phyloP scores from a whole-genome alignment of 1,140 invertebrate species.

The Polyergus mexicanus region DNA sequence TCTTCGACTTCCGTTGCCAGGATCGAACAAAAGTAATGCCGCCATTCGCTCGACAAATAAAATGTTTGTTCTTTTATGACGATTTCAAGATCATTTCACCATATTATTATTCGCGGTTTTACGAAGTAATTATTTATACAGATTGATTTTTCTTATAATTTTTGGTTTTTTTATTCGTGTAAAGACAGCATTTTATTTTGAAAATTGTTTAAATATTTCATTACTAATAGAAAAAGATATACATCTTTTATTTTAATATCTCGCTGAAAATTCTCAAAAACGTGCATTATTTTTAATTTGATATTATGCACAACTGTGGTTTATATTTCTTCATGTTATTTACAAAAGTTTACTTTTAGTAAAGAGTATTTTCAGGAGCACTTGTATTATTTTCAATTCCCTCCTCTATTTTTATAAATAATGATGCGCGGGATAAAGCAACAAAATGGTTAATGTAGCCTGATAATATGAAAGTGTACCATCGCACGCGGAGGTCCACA shows the following conservation, averaged over 20 bases:
- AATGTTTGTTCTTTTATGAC: slow-evolving; percentile 34
- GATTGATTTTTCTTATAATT: neutral
- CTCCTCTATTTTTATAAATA: slow-evolving; percentile 7
- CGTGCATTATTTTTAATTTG: neutral
- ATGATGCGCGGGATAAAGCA: neutral
- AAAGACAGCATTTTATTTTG: neutral
- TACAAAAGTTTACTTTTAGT: neutral
- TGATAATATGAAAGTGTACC: slow-evolving; percentile 50
- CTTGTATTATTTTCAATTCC: slow-evolving; percentile 7
- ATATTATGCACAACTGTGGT: neutral
- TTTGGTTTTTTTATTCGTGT: neutral
- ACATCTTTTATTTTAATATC: neutral
- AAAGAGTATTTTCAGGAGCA: slow-evolving; percentile 11
- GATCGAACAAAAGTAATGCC: slow-evolving; percentile 51
- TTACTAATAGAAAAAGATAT: neutral
- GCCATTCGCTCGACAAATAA: slow-evolving; percentile 1
- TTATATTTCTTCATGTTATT: neutral
- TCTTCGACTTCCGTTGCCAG: slow-evolving; percentile 71
- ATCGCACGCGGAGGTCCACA: slow-evolving; percentile 42
- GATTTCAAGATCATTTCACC: neutral
- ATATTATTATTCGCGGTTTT: slow-evolving; percentile 31
- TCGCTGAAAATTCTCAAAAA: neutral
- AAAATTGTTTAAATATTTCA: neutral
- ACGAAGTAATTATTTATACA: neutral
- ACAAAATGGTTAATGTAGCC: slow-evolving; percentile 36